These are phyloP conservation scores for Drosophila infuscata DNA, from an alignment of 2,888 invertebrate genomes.

Conservation along the genomic window DNA sequence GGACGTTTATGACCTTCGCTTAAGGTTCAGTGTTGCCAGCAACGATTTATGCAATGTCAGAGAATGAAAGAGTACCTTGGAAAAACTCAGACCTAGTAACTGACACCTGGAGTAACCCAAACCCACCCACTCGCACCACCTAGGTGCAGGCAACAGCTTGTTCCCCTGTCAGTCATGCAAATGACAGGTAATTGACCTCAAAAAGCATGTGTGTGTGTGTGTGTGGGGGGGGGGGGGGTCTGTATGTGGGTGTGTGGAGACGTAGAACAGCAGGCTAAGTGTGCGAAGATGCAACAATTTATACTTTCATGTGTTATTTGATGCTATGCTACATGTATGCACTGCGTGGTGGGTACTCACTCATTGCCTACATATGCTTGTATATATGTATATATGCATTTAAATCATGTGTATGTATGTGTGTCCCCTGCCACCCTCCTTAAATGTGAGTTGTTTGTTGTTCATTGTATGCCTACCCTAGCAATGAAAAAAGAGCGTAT, in stretches of 20 bases:
- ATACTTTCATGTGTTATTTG: constrained; percentile 74
- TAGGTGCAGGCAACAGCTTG: constrained; percentile 9
- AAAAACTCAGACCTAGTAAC: constrained; percentile 43
- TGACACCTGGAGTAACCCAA: constrained; percentile 61
- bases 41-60: constrained; percentile 56
- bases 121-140: constrained; percentile 4
- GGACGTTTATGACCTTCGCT: constrained; percentile 74
- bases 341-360: constrained; percentile 8
- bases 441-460: constrained; percentile 27
- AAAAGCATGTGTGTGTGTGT: constrained; percentile 52
- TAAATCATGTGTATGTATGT: background rate
- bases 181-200: constrained; percentile 80
- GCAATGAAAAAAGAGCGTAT: background rate
- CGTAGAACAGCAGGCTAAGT: constrained; percentile 6
- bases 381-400: background rate
- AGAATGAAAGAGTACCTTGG: constrained; percentile 34
- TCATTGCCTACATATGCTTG: constrained; percentile 25
- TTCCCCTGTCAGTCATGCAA: constrained; percentile 67
- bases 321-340: constrained; percentile 24
- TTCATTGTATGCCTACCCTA: constrained; percentile 35
- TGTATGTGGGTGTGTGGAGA: background rate
- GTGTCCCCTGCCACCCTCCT: constrained; percentile 13
- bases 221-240: no score
- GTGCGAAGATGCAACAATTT: constrained; percentile 72
- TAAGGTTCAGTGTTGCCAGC: constrained; percentile 61